A percentile compares a stretch with the other conserved stretches of the same genome.
Conservation (phyloP, 2,797 vertebrate genomes). For the Siniperca undulata region DNA sequence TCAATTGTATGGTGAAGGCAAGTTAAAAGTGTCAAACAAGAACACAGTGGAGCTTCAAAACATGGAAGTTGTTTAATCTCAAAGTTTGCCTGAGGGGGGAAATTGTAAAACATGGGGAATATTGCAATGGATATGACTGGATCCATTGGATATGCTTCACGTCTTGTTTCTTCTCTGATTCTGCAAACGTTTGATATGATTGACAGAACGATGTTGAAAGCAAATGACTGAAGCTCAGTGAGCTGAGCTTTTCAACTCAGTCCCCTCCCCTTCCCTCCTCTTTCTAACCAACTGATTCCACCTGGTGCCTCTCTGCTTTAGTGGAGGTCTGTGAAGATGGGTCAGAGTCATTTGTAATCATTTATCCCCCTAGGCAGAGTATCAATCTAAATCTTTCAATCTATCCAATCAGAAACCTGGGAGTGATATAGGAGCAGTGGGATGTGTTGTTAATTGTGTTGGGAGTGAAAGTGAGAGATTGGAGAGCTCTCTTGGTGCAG, state of each 20-base stretch:
- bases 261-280: background rate
- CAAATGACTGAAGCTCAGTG: constrained; percentile 27
- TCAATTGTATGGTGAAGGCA: constrained; percentile 3
- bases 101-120: constrained; percentile 26
- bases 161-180: constrained; percentile 12
- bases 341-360: constrained; percentile 60
- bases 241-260: constrained; percentile 21
- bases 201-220: constrained; percentile 30
- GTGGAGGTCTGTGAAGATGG: constrained; percentile 33
- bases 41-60: constrained; percentile 18
- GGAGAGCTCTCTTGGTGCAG: constrained; percentile 57
- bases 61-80: constrained; percentile 19
- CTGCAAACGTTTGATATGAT: constrained; percentile 25
- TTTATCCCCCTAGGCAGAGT: constrained; percentile 46
- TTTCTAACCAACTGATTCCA: constrained; percentile 22
- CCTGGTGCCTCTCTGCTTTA: constrained; percentile 31
- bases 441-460: constrained; percentile 65
- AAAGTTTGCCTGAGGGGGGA: background rate
- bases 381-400: constrained; percentile 71
- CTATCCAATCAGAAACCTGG: constrained; percentile 51
- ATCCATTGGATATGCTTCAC: constrained; percentile 33
- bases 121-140: constrained; percentile 8
- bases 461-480: constrained; percentile 49
- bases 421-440: constrained; percentile 17
- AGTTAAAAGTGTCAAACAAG: constrained; percentile 27